phyloP scores from a whole-genome alignment of 2,888 invertebrate genomes.

The Mamestra brassicae region DNA sequence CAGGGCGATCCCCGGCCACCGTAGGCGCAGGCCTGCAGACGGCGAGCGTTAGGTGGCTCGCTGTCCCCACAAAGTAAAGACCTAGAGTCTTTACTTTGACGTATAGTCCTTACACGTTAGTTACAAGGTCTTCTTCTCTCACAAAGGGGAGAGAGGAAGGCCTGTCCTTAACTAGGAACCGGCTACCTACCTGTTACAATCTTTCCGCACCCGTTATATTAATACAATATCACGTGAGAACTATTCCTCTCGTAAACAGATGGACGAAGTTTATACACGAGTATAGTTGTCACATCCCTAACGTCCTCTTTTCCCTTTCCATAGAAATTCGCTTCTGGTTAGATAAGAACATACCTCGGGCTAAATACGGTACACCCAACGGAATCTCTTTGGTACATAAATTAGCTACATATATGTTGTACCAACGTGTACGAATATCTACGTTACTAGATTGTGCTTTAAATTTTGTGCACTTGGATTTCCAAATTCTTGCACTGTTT shows the following conservation, averaged over 20 bases:
- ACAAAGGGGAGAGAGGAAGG: neutral
- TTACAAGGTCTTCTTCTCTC: neutral
- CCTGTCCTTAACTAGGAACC: neutral
- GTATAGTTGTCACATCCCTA: slow-evolving; percentile 40
- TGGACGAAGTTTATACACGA: slow-evolving; percentile 28
- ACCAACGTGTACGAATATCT: neutral
- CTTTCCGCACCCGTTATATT: neutral
- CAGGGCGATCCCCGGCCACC: no score
- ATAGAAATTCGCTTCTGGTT: slow-evolving; percentile 52
- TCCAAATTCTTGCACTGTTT: neutral
- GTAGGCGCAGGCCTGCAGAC: no score
- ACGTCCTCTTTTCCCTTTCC: slow-evolving; percentile 44
- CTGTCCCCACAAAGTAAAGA: no score
- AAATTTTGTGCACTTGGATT: neutral
- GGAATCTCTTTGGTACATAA: slow-evolving; percentile 47
- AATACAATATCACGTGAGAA: slow-evolving; percentile 30
- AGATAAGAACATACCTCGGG: slow-evolving; percentile 56
- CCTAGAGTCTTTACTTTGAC: no score
- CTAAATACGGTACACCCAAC: slow-evolving; percentile 33
- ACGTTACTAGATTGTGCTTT: neutral
- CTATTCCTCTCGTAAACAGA: slow-evolving; percentile 31
- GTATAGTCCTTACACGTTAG: neutral
- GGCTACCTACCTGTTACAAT: neutral
- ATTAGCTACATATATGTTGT: neutral
- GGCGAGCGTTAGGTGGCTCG: no score